Conservation (phyloP, 2,113 vertebrate species). For the Lontra canadensis region DNA sequence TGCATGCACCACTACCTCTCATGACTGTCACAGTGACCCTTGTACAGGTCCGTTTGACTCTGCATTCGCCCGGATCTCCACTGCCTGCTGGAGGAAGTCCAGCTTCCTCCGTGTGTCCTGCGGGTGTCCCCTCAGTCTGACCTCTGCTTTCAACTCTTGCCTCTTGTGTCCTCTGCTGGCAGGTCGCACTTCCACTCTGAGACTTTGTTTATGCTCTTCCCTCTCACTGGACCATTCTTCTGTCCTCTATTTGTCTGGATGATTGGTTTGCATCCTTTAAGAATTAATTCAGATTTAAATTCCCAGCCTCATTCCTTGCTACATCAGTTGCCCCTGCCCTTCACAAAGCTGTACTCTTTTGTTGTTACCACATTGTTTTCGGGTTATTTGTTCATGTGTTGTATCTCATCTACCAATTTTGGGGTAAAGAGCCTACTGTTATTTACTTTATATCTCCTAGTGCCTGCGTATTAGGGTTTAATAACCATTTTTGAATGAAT, state of each 20-base stretch:
- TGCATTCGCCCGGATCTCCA: background rate
- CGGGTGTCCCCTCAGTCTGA: background rate
- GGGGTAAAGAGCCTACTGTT: background rate
- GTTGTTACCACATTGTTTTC: background rate
- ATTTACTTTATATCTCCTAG: background rate
- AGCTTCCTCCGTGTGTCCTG: background rate
- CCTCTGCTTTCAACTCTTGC: background rate
- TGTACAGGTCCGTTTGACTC: background rate
- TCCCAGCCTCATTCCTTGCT: background rate
- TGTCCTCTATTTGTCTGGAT: background rate
- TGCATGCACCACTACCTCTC: background rate
- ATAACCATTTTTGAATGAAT: background rate
- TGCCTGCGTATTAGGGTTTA: background rate
- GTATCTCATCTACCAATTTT: background rate
- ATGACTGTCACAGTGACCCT: background rate
- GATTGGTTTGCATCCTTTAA: background rate
- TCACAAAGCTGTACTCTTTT: background rate
- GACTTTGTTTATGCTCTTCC: background rate
- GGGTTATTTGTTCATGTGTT: background rate
- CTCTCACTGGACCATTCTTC: background rate
- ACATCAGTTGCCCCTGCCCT: background rate
- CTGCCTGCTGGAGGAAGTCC: background rate
- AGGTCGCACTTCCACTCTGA: background rate
- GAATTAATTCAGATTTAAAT: slow-evolving; percentile 29
- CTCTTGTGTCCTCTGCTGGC: background rate